Conservation (phyloP, 2,888 invertebrate genomes). For the Sesia apiformis region DNA sequence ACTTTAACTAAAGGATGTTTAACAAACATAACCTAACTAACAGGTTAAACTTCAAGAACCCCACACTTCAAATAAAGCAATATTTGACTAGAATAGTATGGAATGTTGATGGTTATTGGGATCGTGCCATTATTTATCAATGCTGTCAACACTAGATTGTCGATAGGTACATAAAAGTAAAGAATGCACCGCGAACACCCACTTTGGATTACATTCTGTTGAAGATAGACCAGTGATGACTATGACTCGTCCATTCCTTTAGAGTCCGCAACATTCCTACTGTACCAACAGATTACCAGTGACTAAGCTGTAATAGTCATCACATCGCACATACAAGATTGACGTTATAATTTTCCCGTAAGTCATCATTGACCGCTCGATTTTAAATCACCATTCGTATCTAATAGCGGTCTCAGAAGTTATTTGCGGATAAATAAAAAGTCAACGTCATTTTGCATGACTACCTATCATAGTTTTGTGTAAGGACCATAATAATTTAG, state of each 20-base stretch:
- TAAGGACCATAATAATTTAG: no score
- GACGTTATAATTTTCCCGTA: slow-evolving; percentile 10
- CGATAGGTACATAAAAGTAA: slow-evolving; percentile 14
- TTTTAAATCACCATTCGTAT: slow-evolving; percentile 14
- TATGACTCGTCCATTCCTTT: slow-evolving; percentile 20
- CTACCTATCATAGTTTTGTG: no score
- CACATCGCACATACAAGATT: no score
- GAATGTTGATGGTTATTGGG: no score
- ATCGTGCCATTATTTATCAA: no score
- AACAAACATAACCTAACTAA: no score
- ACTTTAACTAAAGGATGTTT: no score
- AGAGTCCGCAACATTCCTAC: slow-evolving; percentile 13
- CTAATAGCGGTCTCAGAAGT: slow-evolving; percentile 7
- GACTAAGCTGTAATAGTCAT: slow-evolving; percentile 1
- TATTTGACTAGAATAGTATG: no score
- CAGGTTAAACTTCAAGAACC: no score
- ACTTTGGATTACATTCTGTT: slow-evolving; percentile 2
- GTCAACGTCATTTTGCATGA: no score
- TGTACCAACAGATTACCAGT: slow-evolving; percentile 14
- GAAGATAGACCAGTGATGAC: slow-evolving; percentile 15
- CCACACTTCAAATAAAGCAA: no score
- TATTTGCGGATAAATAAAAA: no score
- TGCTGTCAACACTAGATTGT: not conserved
- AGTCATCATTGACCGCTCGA: slow-evolving; percentile 11
- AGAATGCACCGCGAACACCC: slow-evolving; percentile 17